These are phyloP conservation scores for Taenaris catops DNA, from an alignment of 2,888 invertebrate species.

Conservation along the genomic window DNA sequence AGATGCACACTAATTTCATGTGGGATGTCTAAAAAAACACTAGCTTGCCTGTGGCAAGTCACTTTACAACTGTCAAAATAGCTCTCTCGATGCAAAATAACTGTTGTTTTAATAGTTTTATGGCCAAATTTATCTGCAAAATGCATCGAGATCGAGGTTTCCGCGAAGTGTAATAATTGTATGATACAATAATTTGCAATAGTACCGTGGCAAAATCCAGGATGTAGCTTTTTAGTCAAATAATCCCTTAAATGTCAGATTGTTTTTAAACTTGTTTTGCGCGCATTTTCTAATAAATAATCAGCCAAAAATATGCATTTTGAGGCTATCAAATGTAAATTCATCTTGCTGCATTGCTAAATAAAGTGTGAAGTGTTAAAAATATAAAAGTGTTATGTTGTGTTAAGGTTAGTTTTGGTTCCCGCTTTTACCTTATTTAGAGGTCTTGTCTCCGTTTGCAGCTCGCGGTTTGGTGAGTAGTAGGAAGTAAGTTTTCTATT, in stretches of 20 bases:
- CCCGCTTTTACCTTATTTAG: conserved; percentile 56
- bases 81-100: conserved; percentile 72
- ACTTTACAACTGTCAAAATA: conserved; percentile 43
- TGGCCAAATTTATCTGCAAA: conserved; percentile 31
- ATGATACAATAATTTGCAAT: conserved; percentile 23
- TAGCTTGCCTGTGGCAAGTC: conserved; percentile 23
- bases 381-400: conserved; percentile 38
- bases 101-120: conserved; percentile 55
- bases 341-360: conserved; percentile 4
- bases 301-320: conserved; percentile 16
- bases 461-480: conserved; percentile 70
- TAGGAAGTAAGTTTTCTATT: conserved; percentile 58
- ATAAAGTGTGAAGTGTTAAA: conserved; percentile 20
- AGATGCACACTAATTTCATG: too few relatives aligned
- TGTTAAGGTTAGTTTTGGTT: conserved; percentile 71
- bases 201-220: conserved; percentile 24
- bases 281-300: conserved; percentile 33
- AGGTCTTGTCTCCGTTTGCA: conserved; percentile 39
- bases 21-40: too few relatives aligned
- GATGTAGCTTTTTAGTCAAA: conserved; percentile 31
- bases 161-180: conserved; percentile 34
- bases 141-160: conserved; percentile 55
- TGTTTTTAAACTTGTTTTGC: conserved; percentile 59
- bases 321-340: too few relatives aligned
- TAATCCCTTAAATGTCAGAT: conserved; percentile 52